phyloP scores from a whole-genome alignment of 2,888 invertebrate species.

The Aradus depressus region DNA sequence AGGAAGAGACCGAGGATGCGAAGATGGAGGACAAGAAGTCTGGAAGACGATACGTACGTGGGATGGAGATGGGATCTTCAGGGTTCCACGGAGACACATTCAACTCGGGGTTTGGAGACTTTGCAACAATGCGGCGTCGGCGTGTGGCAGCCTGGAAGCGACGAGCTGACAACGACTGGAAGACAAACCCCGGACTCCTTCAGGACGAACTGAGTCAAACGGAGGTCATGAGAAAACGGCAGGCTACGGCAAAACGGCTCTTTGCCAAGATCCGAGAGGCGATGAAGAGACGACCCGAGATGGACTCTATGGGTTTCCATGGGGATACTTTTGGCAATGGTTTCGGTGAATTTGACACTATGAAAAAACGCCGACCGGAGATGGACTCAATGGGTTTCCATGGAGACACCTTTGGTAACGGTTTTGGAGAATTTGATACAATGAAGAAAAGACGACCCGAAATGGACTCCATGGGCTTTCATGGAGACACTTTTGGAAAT shows the following conservation, averaged over 20 bases:
- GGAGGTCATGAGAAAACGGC: conserved; percentile 31
- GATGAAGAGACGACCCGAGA: conserved; percentile 31
- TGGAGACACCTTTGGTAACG: conserved; percentile 33
- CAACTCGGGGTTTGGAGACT: conserved; percentile 32
- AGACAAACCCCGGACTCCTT: conserved; percentile 30
- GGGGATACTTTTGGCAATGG: conserved; percentile 35
- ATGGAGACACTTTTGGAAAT: conserved; percentile 34
- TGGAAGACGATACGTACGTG: conserved; percentile 23
- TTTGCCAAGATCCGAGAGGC: conserved; percentile 21
- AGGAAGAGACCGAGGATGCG: conserved; percentile 3
- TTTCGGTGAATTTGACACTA: conserved; percentile 35
- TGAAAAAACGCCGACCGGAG: conserved; percentile 34
- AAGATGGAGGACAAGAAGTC: conserved; percentile 14
- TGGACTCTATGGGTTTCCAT: conserved; percentile 34
- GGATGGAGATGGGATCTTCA: conserved; percentile 30
- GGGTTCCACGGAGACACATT: conserved; percentile 34
- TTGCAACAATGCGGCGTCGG: conserved; percentile 32
- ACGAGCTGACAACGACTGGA: conserved; percentile 29
- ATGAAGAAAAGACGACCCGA: conserved; percentile 32
- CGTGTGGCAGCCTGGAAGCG: conserved; percentile 22
- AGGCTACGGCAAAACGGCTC: neutral
- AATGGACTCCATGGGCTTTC: conserved; percentile 33
- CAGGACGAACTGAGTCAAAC: conserved; percentile 28
- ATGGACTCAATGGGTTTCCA: conserved; percentile 34
- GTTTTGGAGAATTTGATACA: conserved; percentile 33